phyloP scores from a whole-genome alignment of 2,797 vertebrate species.

The Bovichtus diacanthus region DNA sequence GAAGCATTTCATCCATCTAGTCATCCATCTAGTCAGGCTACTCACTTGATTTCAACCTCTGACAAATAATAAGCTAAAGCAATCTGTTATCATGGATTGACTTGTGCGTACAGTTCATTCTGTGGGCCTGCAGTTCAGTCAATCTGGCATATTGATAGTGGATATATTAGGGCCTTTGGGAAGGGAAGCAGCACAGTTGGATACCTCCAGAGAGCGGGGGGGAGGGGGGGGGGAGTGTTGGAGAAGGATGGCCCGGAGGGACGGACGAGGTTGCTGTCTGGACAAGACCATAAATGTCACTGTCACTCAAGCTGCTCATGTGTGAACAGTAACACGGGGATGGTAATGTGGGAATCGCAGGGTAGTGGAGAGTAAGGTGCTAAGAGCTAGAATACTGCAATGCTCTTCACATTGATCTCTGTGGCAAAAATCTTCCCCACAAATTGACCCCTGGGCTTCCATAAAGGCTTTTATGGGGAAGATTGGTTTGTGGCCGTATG shows the following conservation, averaged over 20 bases:
- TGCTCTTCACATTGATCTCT: slow-evolving; percentile 25
- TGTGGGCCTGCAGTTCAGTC: slow-evolving; percentile 48
- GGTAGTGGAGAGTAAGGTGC: slow-evolving; percentile 34
- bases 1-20: not conserved
- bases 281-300: slow-evolving; percentile 76
- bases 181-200: slow-evolving; percentile 40
- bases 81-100: slow-evolving; percentile 30
- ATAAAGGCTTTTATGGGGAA: not conserved
- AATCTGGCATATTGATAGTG: slow-evolving; percentile 60
- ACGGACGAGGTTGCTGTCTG: slow-evolving; percentile 32
- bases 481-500: slow-evolving; percentile 9
- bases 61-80: slow-evolving; percentile 26
- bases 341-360: slow-evolving; percentile 37
- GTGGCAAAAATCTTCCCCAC: slow-evolving; percentile 10
- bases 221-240: not conserved
- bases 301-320: slow-evolving; percentile 73
- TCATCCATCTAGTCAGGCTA: slow-evolving; percentile 6
- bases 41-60: slow-evolving; percentile 14
- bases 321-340: slow-evolving; percentile 58
- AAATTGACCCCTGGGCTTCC: slow-evolving; percentile 1
- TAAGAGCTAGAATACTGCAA: slow-evolving; percentile 43
- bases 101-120: slow-evolving; percentile 29
- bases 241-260: slow-evolving; percentile 45
- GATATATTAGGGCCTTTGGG: slow-evolving; percentile 37
- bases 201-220: slow-evolving; percentile 34